Evolutionary conservation across 2,888 invertebrate genomes (phyloP), one percentile per base, ranked within the genome.

Genomic region (Tetrapedia diversipes): DNA sequence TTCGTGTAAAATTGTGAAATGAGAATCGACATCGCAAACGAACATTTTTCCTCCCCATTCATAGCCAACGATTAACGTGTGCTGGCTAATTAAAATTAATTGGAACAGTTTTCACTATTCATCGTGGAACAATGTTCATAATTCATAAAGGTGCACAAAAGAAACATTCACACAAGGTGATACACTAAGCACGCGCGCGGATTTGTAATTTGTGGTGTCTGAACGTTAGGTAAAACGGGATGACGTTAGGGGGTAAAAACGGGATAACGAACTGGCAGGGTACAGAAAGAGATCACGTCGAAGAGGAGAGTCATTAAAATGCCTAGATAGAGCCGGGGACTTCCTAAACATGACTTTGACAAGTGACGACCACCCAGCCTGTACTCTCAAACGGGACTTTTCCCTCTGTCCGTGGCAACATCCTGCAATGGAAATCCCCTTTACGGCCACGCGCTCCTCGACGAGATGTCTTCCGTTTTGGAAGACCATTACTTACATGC

Each of bases 381-480:
- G 77, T 67, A 79, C 57, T 72, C 78, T 64, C 29, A 79, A n/a
- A 77, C 67, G 77, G 72, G 59, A 79, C 78, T 67, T 64, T 77
- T 79, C 67, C 67, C 53, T 47, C 8, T 19, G 19, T 37, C 37
- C 49, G 67, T 64, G 53, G 41, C 66, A 47, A 56, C 67, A 63
- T 72, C 78, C 72, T 64, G 67, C 71, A 60, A 77, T 71, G 78
- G 78, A 59, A 68, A 72, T 63, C 72, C 54, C 77, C 29, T 67
- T 77, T 67, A 79, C 54, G 71, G 61, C 10, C 29, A 22, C 27
- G 24, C 61, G 45, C 79, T 56, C 53, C 61, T 64, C 27, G 49
- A 51, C 66, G 32, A 66, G 65, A 57, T 47, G 65, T 70, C 63
- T 70, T 74, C 79, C 79, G 51, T 70, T 73, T 79, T 65, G 43